These are phyloP conservation scores for Synergus umbraculus DNA, from an alignment of 2,888 invertebrate species.

Conservation along the genomic window DNA sequence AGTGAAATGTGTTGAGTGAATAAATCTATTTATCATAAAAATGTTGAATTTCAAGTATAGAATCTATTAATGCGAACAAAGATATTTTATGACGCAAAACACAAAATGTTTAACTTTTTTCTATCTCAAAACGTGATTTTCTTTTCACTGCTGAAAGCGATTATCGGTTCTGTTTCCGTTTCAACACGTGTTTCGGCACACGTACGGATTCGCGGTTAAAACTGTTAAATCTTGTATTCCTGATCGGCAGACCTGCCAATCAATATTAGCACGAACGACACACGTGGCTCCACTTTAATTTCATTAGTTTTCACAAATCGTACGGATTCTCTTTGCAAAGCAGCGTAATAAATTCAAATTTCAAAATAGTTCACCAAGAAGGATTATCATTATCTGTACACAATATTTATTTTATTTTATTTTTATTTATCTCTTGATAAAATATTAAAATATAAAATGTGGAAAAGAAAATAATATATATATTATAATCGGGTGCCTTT, in stretches of 20 bases:
- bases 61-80: neutral
- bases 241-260: neutral
- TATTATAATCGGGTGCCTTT: no score
- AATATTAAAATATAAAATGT: no score
- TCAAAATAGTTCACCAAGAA: neutral
- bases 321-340: constrained; percentile 9
- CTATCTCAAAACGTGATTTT: constrained; percentile 19
- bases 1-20: no score
- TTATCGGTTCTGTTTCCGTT: constrained; percentile 26
- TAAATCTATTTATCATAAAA: no score
- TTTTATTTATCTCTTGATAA: no score
- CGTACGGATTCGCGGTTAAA: constrained; percentile 64
- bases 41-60: no score
- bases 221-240: constrained; percentile 58
- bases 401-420: no score
- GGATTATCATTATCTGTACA: no score
- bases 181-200: constrained; percentile 50
- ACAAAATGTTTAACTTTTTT: neutral
- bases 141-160: neutral
- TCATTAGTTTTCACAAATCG: neutral
- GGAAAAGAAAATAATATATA: no score
- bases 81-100: neutral
- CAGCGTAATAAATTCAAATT: neutral
- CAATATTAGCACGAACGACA: neutral
- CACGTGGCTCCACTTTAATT: constrained; percentile 22